Conservation (phyloP, 2,113 vertebrate species). For the Hassar affinis region DNA sequence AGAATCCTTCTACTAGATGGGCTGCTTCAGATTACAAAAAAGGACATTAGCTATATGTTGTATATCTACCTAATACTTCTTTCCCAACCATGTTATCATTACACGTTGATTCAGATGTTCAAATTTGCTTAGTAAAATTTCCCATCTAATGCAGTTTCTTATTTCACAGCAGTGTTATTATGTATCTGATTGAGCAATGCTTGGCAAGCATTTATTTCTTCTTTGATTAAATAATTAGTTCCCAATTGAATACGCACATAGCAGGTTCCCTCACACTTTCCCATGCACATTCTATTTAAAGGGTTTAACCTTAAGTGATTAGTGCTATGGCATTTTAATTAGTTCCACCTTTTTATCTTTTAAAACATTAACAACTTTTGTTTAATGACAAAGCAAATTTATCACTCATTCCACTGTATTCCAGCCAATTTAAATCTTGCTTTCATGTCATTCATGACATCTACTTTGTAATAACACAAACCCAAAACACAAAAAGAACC, state of each 20-base stretch:
- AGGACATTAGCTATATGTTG: background rate
- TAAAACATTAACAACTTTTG: conserved; percentile 43
- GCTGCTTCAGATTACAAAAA: background rate
- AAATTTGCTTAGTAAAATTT: conserved; percentile 47
- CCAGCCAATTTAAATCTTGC: background rate
- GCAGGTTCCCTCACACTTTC: conserved; percentile 34
- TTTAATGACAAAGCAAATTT: conserved; percentile 40
- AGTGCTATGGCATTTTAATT: conserved; percentile 51
- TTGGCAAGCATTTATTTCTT: conserved; percentile 49
- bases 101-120: conserved; percentile 41
- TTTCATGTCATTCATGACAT: background rate
- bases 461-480: conserved; percentile 1
- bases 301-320: conserved; percentile 44
- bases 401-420: conserved; percentile 15
- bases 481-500: background rate
- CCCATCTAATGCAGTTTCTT: conserved; percentile 30
- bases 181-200: conserved; percentile 49
- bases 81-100: conserved; percentile 25
- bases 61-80: conserved; percentile 4
- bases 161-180: conserved; percentile 25
- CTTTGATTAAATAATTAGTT: conserved; percentile 55
- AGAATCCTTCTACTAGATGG: background rate
- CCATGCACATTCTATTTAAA: conserved; percentile 45
- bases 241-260: conserved; percentile 41
- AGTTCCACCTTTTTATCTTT: conserved; percentile 48